Percentiles rank a stretch among this genome's conserved stretches.
Conservation (phyloP, 1,140 invertebrate species). For the Scaptomyza hsui region DNA sequence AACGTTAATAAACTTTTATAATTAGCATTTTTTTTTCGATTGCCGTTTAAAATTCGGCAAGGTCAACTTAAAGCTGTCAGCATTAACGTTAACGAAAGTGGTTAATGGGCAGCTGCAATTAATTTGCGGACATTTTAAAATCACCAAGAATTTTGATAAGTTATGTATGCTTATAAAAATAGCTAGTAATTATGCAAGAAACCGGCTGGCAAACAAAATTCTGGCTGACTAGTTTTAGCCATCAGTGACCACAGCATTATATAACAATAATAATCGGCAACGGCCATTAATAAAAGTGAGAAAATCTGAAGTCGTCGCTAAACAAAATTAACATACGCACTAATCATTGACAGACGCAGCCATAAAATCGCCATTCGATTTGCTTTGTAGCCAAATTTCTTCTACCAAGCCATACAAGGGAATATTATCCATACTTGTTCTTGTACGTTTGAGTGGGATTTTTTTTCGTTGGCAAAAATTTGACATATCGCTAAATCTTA, state of each 20-base stretch:
- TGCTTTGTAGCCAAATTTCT: constrained; percentile 61
- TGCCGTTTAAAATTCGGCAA: constrained; percentile 58
- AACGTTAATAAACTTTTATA: constrained; percentile 38
- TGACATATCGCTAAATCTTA: constrained; percentile 32
- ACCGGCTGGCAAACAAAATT: constrained; percentile 48
- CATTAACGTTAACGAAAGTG: constrained; percentile 66
- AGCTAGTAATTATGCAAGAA: constrained; percentile 73
- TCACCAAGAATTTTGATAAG: constrained; percentile 54
- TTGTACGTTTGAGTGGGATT: constrained; percentile 35
- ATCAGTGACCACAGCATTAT: constrained; percentile 50
- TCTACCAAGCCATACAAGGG: constrained; percentile 30
- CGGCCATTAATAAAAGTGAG: constrained; percentile 61
- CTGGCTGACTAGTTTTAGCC: constrained; percentile 56
- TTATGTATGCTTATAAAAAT: constrained; percentile 55
- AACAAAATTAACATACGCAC: constrained; percentile 73
- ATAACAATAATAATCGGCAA: constrained; percentile 72
- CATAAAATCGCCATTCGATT: constrained; percentile 49
- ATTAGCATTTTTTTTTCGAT: constrained; percentile 57
- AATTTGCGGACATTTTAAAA: constrained; percentile 48
- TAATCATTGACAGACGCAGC: constrained; percentile 40
- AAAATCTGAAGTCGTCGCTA: constrained; percentile 55
- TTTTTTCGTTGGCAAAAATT: constrained; percentile 32
- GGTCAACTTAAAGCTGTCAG: constrained; percentile 53
- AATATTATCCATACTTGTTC: constrained; percentile 12
- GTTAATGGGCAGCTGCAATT: constrained; percentile 65